Evolutionary conservation across 2,113 vertebrate species (phyloP).

Genomic region (Myotis lucifugus): DNA sequence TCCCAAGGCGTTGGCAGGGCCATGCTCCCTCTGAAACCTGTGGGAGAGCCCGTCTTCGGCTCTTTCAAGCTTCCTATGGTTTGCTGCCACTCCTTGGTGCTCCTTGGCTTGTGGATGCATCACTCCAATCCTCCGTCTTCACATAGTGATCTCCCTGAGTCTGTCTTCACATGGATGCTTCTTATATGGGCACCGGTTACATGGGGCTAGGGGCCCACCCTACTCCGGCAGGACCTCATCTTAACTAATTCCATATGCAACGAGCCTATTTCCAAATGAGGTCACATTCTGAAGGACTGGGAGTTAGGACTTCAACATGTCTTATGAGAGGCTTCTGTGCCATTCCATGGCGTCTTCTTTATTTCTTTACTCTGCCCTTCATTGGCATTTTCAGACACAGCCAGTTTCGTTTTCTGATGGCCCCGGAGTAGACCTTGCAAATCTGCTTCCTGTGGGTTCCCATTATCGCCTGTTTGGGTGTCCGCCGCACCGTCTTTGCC

Average conservation of each 20-base stretch:
- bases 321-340: background rate
- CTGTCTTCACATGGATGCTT: background rate
- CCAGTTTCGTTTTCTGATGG: background rate
- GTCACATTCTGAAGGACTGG: background rate
- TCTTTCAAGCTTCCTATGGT: background rate
- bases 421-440: background rate
- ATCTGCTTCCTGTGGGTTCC: no score
- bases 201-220: background rate
- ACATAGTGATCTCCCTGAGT: background rate
- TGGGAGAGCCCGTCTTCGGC: background rate
- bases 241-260: background rate
- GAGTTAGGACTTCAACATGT: background rate
- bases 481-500: no score
- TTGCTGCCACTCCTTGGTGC: background rate
- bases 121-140: background rate
- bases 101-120: background rate
- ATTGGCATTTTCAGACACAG: background rate
- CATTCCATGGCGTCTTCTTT: no score
- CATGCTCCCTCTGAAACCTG: background rate
- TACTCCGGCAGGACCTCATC: background rate
- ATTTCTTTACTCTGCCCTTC: background rate
- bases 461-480: no score
- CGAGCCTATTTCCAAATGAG: background rate
- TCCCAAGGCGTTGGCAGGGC: background rate
- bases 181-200: background rate